A percentile compares a stretch with the other conserved stretches of the same genome.
phyloP scores from a whole-genome alignment of 2,113 vertebrate species.

The Empidonax alnorum region DNA sequence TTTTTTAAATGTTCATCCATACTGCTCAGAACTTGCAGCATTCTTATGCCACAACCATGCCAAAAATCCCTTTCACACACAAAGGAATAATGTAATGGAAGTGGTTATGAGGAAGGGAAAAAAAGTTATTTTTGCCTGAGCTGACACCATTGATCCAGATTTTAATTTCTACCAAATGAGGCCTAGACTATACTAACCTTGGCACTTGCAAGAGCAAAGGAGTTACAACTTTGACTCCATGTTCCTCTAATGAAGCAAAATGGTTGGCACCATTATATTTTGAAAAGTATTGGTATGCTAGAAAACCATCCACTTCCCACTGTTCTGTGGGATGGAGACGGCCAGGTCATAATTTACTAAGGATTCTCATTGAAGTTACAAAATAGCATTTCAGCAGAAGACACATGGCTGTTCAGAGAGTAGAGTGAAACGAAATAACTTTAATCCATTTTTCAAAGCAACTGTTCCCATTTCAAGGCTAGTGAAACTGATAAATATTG shows the following conservation, averaged over 20 bases:
- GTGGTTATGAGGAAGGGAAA: neutral
- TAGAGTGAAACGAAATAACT: neutral
- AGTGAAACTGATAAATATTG: neutral
- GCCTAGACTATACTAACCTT: neutral
- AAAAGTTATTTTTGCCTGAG: neutral
- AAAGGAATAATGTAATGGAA: neutral
- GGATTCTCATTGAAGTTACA: neutral
- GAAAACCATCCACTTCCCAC: neutral
- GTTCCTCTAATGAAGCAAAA: neutral
- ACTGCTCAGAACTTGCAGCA: accelerated
- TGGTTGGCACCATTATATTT: neutral
- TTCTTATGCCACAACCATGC: neutral
- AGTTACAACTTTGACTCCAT: neutral
- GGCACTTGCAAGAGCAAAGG: neutral
- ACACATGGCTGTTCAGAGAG: neutral
- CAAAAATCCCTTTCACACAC: neutral
- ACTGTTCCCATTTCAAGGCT: neutral
- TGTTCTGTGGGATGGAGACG: neutral
- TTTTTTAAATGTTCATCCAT: neutral
- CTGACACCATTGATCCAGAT: neutral
- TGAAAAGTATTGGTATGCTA: neutral
- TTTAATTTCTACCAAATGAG: neutral
- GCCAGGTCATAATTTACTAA: neutral
- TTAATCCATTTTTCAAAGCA: neutral
- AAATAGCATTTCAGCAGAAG: neutral